A percentile compares a stretch with the other conserved stretches of the same genome.
Evolutionary conservation across 2,888 invertebrate species (phyloP).

Genomic region (Lissocephala sabroskyi): DNA sequence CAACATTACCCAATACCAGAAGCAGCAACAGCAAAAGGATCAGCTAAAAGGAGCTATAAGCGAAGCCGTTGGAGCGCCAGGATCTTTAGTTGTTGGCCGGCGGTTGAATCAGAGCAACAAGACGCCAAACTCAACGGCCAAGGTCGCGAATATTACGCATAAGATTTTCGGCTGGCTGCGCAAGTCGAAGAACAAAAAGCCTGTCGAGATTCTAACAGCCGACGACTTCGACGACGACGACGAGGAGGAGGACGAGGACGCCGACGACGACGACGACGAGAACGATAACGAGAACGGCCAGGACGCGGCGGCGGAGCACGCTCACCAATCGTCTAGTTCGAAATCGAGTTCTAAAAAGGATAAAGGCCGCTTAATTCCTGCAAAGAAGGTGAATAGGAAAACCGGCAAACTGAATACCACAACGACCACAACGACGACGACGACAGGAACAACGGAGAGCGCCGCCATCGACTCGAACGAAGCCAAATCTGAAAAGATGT

Average conservation of each 20-base stretch:
- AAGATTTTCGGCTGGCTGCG: conserved; percentile 61
- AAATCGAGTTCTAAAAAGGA: conserved; percentile 51
- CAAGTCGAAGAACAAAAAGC: conserved; percentile 57
- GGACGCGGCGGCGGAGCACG: conserved; percentile 33
- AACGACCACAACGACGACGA: conserved; percentile 65
- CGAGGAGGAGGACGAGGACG: conserved; percentile 43
- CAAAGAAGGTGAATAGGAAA: conserved; percentile 52
- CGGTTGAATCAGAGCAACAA: conserved; percentile 36
- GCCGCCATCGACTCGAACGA: conserved; percentile 61
- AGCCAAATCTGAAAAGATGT: conserved; percentile 71
- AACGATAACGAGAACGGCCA: conserved; percentile 32
- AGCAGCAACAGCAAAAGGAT: conserved; percentile 24
- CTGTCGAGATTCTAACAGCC: conserved; percentile 50
- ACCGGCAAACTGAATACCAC: conserved; percentile 61
- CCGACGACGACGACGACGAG: conserved; percentile 58
- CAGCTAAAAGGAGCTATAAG: conserved; percentile 13
- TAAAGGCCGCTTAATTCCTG: too few species aligned
- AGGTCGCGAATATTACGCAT: conserved; percentile 65
- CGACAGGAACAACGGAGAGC: too few species aligned
- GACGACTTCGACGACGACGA: conserved; percentile 62
- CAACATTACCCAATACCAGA: conserved; percentile 41
- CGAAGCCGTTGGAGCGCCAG: too few species aligned
- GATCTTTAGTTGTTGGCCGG: background rate
- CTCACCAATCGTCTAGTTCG: conserved; percentile 22
- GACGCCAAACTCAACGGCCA: conserved; percentile 61